These are phyloP conservation scores for Bothrops jararaca DNA, from an alignment of 2,113 vertebrate genomes.

Conservation along the genomic window DNA sequence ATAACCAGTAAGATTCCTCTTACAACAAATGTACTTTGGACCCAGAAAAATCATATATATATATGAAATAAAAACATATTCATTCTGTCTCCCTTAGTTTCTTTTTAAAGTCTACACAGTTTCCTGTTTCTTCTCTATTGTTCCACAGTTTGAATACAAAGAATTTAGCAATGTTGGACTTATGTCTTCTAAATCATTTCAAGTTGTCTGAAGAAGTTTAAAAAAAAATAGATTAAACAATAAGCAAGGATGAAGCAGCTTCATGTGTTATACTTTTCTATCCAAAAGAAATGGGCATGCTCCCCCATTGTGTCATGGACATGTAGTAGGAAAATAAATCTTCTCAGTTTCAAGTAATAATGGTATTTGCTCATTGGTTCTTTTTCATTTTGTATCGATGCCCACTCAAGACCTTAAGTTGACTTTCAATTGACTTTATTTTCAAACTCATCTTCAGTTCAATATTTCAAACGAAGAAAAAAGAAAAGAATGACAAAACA, in stretches of 20 bases:
- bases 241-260: background rate
- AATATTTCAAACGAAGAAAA: background rate
- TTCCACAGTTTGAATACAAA: conserved; percentile 20
- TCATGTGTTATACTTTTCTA: background rate
- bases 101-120: conserved; percentile 1
- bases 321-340: background rate
- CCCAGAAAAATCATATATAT: background rate
- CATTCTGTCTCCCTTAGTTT: conserved; percentile 18
- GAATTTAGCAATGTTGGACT: background rate
- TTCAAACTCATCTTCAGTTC: background rate
- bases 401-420: background rate
- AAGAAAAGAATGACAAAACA: background rate
- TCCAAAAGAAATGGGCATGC: background rate
- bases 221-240: background rate
- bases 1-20: background rate
- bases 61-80: conserved; percentile 20
- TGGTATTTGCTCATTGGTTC: background rate
- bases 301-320: background rate
- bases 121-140: conserved; percentile 1
- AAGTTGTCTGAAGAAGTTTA: background rate
- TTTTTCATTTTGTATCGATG: background rate
- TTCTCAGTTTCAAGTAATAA: background rate
- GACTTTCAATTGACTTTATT: background rate
- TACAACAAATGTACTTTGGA: background rate
- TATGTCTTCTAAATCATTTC: background rate